phyloP scores from a whole-genome alignment of 2,113 vertebrate genomes.

The Prunella fulvescens region DNA sequence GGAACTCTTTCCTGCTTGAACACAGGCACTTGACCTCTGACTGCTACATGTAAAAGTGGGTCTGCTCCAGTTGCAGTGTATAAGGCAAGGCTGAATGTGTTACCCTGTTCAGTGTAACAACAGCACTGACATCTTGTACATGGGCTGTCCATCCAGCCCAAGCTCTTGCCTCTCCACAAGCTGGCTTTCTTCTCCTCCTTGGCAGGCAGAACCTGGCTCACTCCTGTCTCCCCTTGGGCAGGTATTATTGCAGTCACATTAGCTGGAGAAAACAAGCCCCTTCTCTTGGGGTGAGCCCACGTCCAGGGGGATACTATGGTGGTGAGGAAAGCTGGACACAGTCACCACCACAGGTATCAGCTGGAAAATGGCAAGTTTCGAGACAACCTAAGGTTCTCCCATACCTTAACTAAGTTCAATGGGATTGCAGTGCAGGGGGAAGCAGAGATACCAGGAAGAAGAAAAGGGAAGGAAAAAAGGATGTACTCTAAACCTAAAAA shows the following conservation, averaged over 20 bases:
- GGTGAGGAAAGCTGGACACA: not conserved
- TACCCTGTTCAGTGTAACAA: not conserved
- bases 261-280: not conserved
- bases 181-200: not conserved
- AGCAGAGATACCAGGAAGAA: not conserved
- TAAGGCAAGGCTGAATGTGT: not conserved
- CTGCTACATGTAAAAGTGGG: not conserved
- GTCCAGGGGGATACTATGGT: not conserved
- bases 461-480: not conserved
- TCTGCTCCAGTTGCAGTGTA: not conserved
- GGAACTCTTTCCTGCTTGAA: not conserved
- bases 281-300: not conserved
- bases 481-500: not conserved
- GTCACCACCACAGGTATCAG: not conserved
- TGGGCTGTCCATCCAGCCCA: not conserved
- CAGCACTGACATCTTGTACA: rapidly evolving
- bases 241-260: not conserved
- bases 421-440: not conserved
- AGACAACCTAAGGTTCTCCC: not conserved
- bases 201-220: not conserved
- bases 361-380: not conserved
- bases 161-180: not conserved
- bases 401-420: not conserved
- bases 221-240: not conserved
- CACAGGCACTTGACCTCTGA: not conserved